These are phyloP conservation scores for Osedax frankpressi DNA, from an alignment of 2,888 invertebrate species.

Conservation along the genomic window DNA sequence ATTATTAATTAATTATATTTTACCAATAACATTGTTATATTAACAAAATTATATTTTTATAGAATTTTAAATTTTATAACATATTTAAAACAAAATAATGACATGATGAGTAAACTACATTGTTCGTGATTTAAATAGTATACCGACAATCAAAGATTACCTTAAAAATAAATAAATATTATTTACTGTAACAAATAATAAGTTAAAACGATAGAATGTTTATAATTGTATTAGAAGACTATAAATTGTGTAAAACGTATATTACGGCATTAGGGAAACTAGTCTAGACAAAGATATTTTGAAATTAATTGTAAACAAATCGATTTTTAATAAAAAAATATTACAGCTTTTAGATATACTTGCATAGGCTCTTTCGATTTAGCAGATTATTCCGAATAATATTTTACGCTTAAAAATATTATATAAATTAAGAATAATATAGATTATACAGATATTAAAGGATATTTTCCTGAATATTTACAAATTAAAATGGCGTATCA, in stretches of 20 bases:
- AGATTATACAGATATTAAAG: not conserved
- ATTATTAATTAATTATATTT: no score
- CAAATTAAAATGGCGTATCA: not conserved
- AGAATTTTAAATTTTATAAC: no score
- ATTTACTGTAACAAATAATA: no score
- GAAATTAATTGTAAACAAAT: not conserved
- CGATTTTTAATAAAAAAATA: not conserved
- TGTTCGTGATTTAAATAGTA: not conserved
- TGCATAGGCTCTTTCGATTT: not conserved
- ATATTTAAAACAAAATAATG: no score
- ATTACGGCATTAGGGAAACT: not conserved
- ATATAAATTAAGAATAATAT: not conserved
- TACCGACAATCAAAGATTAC: no score
- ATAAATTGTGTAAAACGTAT: not conserved
- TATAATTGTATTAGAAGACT: no score
- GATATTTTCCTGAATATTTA: not conserved
- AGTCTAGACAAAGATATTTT: not conserved
- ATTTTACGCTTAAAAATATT: not conserved
- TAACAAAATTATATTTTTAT: no score
- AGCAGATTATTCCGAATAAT: not conserved
- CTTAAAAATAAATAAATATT: no score
- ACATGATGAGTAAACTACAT: no score
- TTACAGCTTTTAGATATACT: not conserved
- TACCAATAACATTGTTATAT: no score
- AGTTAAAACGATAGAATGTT: no score